These are phyloP conservation scores for Pan troglodytes DNA, from an alignment of 2,113 vertebrate genomes.

Conservation along the genomic window NHGRI_mPanTro3-v2.1_pri NC_072409.2:39484001-39484500, in stretches of 20 bases:
- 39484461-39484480: constrained; percentile 88
- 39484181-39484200: constrained; percentile 88
- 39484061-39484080: neutral
- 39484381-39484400: constrained; percentile 89
- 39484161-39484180: constrained; percentile 86
- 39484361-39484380: constrained; percentile 86
- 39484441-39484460: constrained; percentile 87
- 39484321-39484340: constrained; percentile 87
- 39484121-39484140: constrained; percentile 85
- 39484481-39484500: constrained; percentile 85
- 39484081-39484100: constrained; percentile 69
- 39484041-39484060: neutral
- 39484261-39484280: constrained; percentile 86
- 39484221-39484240: constrained; percentile 88
- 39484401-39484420: constrained; percentile 88
- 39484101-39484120: constrained; percentile 89
- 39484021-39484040: neutral
- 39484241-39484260: constrained; percentile 79
- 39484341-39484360: constrained; percentile 85
- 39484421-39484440: constrained; percentile 89
- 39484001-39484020: neutral
- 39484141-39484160: constrained; percentile 84
- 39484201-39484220: constrained; percentile 80
- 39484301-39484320: constrained; percentile 87
- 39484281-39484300: constrained; percentile 92